Percentiles rank a stretch among this genome's conserved stretches.
Conservation (phyloP, 2,797 vertebrate genomes). For the Enteromius viviparus region DNA sequence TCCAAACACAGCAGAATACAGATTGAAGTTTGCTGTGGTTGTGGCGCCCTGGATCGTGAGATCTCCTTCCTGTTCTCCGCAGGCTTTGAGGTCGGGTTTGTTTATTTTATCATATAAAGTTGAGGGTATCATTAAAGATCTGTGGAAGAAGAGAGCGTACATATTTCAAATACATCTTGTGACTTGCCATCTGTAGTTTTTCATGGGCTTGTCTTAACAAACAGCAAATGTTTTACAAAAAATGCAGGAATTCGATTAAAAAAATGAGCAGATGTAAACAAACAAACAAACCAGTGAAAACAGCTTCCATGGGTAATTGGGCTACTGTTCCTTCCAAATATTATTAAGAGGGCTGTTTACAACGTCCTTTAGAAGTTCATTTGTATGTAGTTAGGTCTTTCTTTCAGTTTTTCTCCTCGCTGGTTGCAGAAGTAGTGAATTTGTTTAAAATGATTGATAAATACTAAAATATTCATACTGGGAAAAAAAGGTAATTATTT, state of each 20-base stretch:
- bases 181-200: conserved; percentile 14
- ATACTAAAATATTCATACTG: too few relatives aligned
- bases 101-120: conserved; percentile 55
- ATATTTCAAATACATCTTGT: conserved; percentile 2
- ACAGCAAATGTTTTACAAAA: conserved; percentile 39
- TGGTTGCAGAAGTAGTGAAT: not conserved
- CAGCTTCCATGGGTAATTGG: conserved; percentile 21
- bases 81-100: conserved; percentile 59
- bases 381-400: not conserved
- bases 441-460: not conserved
- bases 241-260: conserved; percentile 13
- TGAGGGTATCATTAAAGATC: conserved; percentile 37
- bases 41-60: conserved; percentile 31
- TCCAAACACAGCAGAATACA: conserved; percentile 51
- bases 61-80: conserved; percentile 49
- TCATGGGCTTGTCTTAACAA: conserved; percentile 22
- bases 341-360: conserved; percentile 7
- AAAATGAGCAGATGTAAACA: conserved; percentile 21
- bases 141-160: not conserved
- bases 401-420: not conserved
- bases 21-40: conserved; percentile 59
- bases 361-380: not conserved
- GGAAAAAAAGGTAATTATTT: not conserved
- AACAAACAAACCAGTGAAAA: conserved; percentile 27
- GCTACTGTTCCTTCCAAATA: conserved; percentile 1